Evolutionary conservation across 2,113 vertebrate genomes (phyloP), one percentile per base, ranked within the genome.

Genomic region (Crotalus tigris): DNA sequence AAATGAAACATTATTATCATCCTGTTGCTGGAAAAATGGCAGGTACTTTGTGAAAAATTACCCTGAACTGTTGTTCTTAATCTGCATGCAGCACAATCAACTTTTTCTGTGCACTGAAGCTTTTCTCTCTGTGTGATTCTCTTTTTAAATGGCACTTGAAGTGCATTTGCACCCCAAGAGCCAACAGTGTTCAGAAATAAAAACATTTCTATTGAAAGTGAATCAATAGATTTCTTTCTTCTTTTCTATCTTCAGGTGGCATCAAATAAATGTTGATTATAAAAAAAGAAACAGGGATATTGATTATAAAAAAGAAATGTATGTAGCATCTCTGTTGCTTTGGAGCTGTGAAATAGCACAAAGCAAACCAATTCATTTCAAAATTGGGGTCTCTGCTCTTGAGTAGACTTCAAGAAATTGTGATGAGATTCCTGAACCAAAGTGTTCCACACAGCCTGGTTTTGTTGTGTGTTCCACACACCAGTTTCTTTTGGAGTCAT

Each of bases 141-240:
- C n/a, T 61, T 61, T 92, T 61, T 53, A 61, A 92, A 87, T 92
- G 57, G 23, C 85, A 64, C 26, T 87, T 51, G 85, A 87, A 92
- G 17, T 93, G 58, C 1, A 90, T 88, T 64, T 94, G 26, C 75
- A 95, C 95, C 94, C 94, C 91, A 95, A 95, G 91, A 93, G 15
- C 91, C 94, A 33, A 53, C 86, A 89, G 94, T 95, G 95, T 96
- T 92, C 92, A 94, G 44, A 93, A 91, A 46, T 57, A 91, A 33
- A 44, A 49, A 94, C 17, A 54, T 95, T 96, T 96, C 94, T 93
- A 55, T 0, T 94, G 24, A 92, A 85, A 93, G 53, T n/a, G 75
- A 93, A 93, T 95, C 93, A 94, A 57, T 90, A 46, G 58, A 94
- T 81, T 88, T 69, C 93, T 96, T 94, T 94, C 91, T 44, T 69